phyloP scores from a whole-genome alignment of 2,113 vertebrate genomes.

The Amia ocellicauda region DNA sequence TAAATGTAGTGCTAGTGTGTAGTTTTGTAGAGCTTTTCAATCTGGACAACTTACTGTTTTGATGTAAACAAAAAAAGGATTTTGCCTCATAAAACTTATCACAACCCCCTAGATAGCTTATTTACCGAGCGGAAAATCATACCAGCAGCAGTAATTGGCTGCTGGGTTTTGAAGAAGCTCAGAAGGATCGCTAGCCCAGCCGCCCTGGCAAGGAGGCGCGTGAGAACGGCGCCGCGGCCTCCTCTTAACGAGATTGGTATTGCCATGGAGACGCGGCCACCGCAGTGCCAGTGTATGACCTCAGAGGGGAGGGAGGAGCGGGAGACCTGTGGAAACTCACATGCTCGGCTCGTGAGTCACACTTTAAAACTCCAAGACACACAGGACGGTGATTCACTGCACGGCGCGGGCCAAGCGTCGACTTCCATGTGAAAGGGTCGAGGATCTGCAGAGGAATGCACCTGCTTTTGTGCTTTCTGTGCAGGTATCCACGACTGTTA shows the following conservation, averaged over 20 bases:
- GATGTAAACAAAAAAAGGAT: no score
- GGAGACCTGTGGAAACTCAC: conserved; percentile 59
- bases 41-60: no score
- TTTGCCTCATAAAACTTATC: no score
- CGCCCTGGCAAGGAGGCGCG: background rate
- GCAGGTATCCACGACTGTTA: no score
- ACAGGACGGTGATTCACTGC: conserved; percentile 46
- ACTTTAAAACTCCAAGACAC: conserved; percentile 41
- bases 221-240: conserved; percentile 19
- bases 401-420: conserved; percentile 11
- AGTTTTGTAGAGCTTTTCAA: no score
- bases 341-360: conserved; percentile 60
- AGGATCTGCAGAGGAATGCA: no score
- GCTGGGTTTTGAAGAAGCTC: background rate
- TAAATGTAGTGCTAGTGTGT: no score
- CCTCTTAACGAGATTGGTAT: conserved; percentile 36
- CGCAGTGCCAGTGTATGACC: conserved; percentile 43
- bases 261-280: conserved; percentile 40
- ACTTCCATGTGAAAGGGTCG: background rate
- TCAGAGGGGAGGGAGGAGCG: conserved; percentile 35
- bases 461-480: no score
- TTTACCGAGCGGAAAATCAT: no score
- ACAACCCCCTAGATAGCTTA: no score
- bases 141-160: background rate
- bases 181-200: background rate